These are phyloP conservation scores for Odontophorus gujanensis DNA, from an alignment of 2,113 vertebrate genomes.

Conservation along the genomic window DNA sequence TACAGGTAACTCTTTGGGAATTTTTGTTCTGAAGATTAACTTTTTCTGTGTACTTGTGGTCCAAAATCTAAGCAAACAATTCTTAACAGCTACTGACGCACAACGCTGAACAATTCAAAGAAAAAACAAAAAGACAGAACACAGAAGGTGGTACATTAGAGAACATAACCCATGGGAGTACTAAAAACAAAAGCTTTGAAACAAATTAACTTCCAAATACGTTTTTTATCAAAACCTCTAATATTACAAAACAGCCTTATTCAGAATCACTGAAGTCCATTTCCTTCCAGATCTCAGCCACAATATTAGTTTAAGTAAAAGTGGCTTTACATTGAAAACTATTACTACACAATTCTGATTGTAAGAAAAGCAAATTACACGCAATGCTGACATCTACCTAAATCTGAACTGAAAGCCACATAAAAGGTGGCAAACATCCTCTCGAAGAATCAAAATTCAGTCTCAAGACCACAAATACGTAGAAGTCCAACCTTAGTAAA, in stretches of 20 bases:
- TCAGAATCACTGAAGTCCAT: not conserved
- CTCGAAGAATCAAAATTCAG: not conserved
- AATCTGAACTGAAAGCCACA: not conserved
- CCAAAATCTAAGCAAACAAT: not conserved
- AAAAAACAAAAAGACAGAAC: not conserved
- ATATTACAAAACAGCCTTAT: not conserved
- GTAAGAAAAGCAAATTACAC: not conserved
- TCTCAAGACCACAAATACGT: not conserved
- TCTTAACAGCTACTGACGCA: not conserved
- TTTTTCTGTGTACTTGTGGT: not conserved
- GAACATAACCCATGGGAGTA: not conserved
- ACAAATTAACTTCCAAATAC: not conserved
- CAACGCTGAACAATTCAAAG: not conserved
- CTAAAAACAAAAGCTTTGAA: not conserved
- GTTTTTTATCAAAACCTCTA: not conserved
- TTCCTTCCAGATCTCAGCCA: not conserved
- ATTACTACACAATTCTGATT: not conserved
- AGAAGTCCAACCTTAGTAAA: not conserved
- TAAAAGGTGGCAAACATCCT: not conserved
- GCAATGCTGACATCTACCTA: not conserved
- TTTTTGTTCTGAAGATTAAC: not conserved
- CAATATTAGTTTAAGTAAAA: not conserved
- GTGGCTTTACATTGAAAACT: not conserved
- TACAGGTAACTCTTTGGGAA: not conserved
- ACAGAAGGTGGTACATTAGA: not conserved